Evolutionary conservation across 2,797 vertebrate species (phyloP).

Genomic region (Myotis daubentonii): DNA sequence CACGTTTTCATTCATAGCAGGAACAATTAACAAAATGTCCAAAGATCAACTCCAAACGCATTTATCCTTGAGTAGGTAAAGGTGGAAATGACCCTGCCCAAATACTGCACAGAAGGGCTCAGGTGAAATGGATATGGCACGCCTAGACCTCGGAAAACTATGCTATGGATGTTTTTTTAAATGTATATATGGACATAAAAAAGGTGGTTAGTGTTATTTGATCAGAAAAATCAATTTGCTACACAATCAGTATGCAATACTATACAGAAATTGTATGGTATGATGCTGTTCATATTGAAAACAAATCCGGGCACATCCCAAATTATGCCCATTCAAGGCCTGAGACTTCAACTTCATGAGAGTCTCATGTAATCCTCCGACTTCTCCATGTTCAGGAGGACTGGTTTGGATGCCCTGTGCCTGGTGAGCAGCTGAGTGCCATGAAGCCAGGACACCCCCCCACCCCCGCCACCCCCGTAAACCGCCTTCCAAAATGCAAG

Average conservation of each 20-base stretch:
- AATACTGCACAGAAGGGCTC: neutral
- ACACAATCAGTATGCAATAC: neutral
- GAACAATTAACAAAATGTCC: neutral
- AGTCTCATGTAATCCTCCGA: neutral
- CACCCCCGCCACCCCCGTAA: too few species aligned
- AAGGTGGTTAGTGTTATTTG: neutral
- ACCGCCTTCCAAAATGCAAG: neutral
- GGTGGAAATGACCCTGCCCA: neutral
- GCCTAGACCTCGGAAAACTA: neutral
- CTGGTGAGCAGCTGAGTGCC: neutral
- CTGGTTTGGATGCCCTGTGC: neutral
- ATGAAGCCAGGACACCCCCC: neutral
- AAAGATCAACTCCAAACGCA: neutral
- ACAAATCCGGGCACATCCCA: neutral
- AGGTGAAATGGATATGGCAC: neutral
- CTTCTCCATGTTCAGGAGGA: neutral
- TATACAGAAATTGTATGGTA: neutral
- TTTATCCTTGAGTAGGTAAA: constrained; percentile 9
- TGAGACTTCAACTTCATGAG: neutral
- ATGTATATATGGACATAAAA: neutral
- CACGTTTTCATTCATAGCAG: neutral
- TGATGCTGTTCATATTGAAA: neutral
- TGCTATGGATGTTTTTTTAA: neutral
- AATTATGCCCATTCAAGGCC: neutral
- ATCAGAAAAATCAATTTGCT: constrained; percentile 27